phyloP scores from a whole-genome alignment of 2,113 vertebrate species.

The Mirza zaza region DNA sequence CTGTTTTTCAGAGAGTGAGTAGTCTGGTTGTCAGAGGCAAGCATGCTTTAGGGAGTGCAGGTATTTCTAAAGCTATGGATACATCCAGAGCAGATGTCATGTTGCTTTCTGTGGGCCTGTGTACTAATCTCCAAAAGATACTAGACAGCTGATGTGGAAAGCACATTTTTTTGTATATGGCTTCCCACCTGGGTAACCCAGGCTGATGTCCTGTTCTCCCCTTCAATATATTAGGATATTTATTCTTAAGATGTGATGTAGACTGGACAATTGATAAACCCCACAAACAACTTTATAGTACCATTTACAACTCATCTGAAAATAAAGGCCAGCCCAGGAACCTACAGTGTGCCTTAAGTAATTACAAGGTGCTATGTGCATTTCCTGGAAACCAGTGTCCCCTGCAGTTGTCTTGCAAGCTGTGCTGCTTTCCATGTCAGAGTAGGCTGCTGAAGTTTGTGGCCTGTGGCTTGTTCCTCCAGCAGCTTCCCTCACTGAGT shows the following conservation, averaged over 20 bases:
- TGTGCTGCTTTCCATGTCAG: rapidly evolving
- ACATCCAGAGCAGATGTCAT: background rate
- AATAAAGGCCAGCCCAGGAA: background rate
- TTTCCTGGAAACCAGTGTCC: background rate
- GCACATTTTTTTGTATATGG: background rate
- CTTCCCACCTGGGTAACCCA: background rate
- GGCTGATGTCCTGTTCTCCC: background rate
- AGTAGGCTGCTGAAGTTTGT: background rate
- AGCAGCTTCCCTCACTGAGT: background rate
- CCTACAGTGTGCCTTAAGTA: background rate
- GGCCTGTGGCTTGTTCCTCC: background rate
- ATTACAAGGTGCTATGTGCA: rapidly evolving
- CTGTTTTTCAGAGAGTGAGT: background rate
- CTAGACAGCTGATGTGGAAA: background rate
- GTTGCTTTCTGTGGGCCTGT: background rate
- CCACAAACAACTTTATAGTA: background rate
- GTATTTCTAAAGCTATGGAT: background rate
- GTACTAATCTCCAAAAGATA: background rate
- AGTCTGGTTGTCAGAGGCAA: background rate
- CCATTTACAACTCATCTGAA: background rate
- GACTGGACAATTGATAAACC: background rate
- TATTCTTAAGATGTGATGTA: background rate
- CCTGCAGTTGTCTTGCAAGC: background rate
- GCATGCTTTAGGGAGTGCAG: background rate
- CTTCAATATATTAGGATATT: background rate